Evolutionary conservation across 2,797 vertebrate species (phyloP).

Genomic region (Rhyacichthys aspro): DNA sequence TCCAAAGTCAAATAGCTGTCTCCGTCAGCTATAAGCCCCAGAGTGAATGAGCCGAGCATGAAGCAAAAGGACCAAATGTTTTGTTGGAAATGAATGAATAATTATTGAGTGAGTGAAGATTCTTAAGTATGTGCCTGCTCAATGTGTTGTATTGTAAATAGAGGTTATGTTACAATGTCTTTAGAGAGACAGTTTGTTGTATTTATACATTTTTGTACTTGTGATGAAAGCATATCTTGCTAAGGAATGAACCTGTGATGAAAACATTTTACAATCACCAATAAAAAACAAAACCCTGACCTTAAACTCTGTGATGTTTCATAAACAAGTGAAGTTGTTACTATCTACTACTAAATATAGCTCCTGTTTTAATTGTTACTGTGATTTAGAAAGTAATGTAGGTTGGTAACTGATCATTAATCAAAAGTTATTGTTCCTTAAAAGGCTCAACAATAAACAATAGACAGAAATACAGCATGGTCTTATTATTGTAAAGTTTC

Average conservation of each 20-base stretch:
- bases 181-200: constrained; percentile 54
- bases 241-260: constrained; percentile 35
- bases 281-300: background rate
- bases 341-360: too few relatives aligned
- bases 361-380: too few relatives aligned
- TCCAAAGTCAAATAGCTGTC: constrained; percentile 85
- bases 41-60: constrained; percentile 77
- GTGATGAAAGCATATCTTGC: constrained; percentile 17
- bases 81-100: constrained; percentile 14
- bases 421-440: too few relatives aligned
- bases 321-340: too few relatives aligned
- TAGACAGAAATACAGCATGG: too few relatives aligned
- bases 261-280: constrained; percentile 1
- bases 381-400: too few relatives aligned
- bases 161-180: constrained; percentile 27
- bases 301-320: background rate
- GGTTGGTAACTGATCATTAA: too few relatives aligned
- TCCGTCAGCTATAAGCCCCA: constrained; percentile 86
- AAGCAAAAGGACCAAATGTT: constrained; percentile 11
- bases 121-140: constrained; percentile 46
- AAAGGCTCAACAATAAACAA: too few relatives aligned
- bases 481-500: too few relatives aligned
- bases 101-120: constrained; percentile 19
- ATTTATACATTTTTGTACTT: constrained; percentile 64
- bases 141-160: constrained; percentile 65